phyloP scores from a whole-genome alignment of 2,888 invertebrate species.

The Anoncus sp. region DNA sequence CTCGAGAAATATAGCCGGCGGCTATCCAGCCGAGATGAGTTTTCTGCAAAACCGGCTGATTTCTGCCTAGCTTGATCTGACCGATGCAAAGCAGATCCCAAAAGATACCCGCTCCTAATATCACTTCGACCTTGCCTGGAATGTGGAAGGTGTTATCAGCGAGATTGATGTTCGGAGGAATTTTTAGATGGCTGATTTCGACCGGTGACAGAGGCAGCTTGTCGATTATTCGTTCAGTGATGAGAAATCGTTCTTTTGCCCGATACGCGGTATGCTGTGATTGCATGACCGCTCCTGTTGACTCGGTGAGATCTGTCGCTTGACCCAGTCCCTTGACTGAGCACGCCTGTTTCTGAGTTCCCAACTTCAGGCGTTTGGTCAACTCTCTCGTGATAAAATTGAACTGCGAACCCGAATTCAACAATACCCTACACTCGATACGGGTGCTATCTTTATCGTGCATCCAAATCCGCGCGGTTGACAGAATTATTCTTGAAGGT shows the following conservation, averaged over 20 bases:
- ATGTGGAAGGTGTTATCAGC: slow-evolving; percentile 15
- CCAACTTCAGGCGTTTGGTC: too few species aligned
- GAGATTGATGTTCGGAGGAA: slow-evolving; percentile 13
- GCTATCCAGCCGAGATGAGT: slow-evolving; percentile 49
- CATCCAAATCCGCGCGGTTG: too few species aligned
- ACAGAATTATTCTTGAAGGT: too few species aligned
- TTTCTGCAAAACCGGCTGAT: slow-evolving; percentile 38
- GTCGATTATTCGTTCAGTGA: too few species aligned
- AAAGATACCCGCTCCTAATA: slow-evolving; percentile 30
- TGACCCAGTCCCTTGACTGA: slow-evolving; percentile 1
- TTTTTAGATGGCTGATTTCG: too few species aligned
- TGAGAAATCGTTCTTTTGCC: too few species aligned
- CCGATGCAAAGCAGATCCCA: slow-evolving; percentile 26
- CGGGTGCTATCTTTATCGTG: too few species aligned
- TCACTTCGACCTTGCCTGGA: slow-evolving; percentile 20
- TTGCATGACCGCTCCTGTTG: slow-evolving; percentile 35
- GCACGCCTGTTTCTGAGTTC: too few species aligned
- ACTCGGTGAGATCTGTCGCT: slow-evolving; percentile 11
- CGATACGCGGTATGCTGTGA: slow-evolving; percentile 15
- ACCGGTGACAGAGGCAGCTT: too few species aligned
- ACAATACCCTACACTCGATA: too few species aligned
- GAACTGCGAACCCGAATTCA: background rate
- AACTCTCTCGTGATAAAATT: too few species aligned
- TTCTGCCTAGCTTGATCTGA: slow-evolving; percentile 21
- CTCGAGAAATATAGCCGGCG: slow-evolving; percentile 12